Evolutionary conservation across 2,888 invertebrate genomes (phyloP), one percentile per base, ranked within the genome.

Genomic region (Macrophya annulata): DNA sequence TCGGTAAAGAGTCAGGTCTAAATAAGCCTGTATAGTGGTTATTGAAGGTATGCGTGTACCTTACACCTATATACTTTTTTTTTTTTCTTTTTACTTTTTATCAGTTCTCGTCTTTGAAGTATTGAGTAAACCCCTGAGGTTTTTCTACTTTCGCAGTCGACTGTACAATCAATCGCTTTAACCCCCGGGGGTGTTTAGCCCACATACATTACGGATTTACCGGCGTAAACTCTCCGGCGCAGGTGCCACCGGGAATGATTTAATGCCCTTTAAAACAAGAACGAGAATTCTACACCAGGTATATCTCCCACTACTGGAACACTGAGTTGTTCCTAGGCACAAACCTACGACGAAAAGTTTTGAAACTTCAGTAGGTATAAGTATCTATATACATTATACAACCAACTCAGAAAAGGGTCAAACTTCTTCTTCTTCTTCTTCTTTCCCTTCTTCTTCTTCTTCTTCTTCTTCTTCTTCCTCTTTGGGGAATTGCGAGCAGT

Each of bases 201-300:
- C 72, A 77, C 31, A 55, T 77, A 55, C 31, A 77, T 77, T 68
- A 68, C 68, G 37, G 68, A 68, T 68, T 68, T 68, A 68, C 45
- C n/a, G 15, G 68, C 37, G 68, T 68, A 68, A 68, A 68, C 71
- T 40, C 68, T 43, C 74, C 74, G 43, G 45, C 74, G 45, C 74
- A 74, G 74, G 74, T 74, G 74, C 43, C 45, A 45, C 43, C 43
- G 77, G 77, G 77, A 55, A 77, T 77, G 77, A 77, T 77, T 77
- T 77, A 77, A 77, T 17, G 31, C 77, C 51, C 51, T 77, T 48
- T 55, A 77, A 77, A 77, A 77, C 77, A 48, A 77, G 77, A 77
- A 74, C 72, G 45, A 74, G 37, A 25, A 9, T 31, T 31, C 31
- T 31, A 31, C 31, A n/a, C n/a, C 43, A 25, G 45, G 72, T 74